Evolutionary conservation across 2,888 invertebrate species (phyloP), one percentile per base, ranked within the genome.

Genomic region (Leucophenga montana): DNA sequence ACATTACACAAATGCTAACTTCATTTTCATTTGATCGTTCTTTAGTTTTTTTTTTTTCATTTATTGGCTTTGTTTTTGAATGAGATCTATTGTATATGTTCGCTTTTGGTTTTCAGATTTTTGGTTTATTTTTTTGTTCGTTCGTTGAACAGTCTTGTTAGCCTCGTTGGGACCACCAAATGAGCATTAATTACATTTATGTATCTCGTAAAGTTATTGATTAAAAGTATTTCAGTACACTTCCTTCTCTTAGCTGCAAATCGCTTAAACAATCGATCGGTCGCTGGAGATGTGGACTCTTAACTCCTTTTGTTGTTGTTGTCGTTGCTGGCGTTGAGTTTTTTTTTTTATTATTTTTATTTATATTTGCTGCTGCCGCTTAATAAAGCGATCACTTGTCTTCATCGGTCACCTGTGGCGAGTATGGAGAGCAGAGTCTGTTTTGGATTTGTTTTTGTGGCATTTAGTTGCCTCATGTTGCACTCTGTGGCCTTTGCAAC

Each of bases 1-100:
- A 79, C 80, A 78, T 79, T 81, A 74, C 78, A 72, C 75, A 79
- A 82, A 78, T 80, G 83, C 69, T 79, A 72, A 78, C 78, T 83
- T 80, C 82, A 81, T 79, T 80, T 78, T 76, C 71, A 27, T 2
- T 71, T 68, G 57, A n/a, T 67, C 54, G 14, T 3, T 54, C 54
- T 44, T 62, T 22, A 22, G 16, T 13, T 56, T 56, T 18, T 8
- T 18, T 20, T 18, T 13, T 8, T 56, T 56, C 48, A 48, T 70
- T 46, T 67, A 59, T 27, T 54, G 48, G 54, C 13, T 20, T 33
- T n/a, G 16, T 59, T 64, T 18, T 65, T 69, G 65, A 54, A 67
- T 39, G 39, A 22, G 18, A 20, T 27, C 27, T 27, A 27, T 27
- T 27, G 27, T 3, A 27, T 27, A 27, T 27, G 4, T 27, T 3